phyloP scores from a whole-genome alignment of 2,797 vertebrate genomes.

The Cossypha niveicapilla region DNA sequence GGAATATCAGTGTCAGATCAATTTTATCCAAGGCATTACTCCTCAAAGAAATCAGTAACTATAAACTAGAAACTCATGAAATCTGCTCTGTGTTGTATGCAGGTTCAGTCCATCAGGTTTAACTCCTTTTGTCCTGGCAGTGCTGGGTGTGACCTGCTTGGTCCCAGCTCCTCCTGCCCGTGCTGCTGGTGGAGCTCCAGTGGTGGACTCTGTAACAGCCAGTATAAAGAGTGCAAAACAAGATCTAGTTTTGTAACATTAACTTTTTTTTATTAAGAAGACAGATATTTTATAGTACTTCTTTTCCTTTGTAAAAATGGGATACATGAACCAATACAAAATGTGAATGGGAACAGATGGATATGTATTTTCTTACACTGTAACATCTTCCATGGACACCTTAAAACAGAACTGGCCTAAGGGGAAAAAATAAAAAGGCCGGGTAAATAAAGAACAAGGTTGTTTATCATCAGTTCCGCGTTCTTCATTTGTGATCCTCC shows the following conservation, averaged over 20 bases:
- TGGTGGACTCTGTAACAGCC: accelerated
- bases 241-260: slow-evolving; percentile 87
- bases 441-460: slow-evolving; percentile 83
- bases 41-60: background rate
- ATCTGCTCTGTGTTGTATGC: background rate
- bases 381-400: slow-evolving; percentile 90
- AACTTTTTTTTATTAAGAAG: slow-evolving; percentile 99
- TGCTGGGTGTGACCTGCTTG: background rate
- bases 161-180: background rate
- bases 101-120: background rate
- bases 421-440: slow-evolving; percentile 72
- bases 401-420: slow-evolving; percentile 88
- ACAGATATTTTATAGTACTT: slow-evolving; percentile 97
- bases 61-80: background rate
- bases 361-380: slow-evolving; percentile 89
- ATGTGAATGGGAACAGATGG: slow-evolving; percentile 91
- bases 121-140: background rate
- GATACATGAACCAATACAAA: slow-evolving; percentile 99
- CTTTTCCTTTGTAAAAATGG: slow-evolving; percentile 98
- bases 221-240: slow-evolving; percentile 36
- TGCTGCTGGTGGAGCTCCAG: accelerated
- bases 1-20: slow-evolving; percentile 45
- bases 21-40: slow-evolving; percentile 69
- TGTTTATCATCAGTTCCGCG: slow-evolving; percentile 78
- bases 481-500: slow-evolving; percentile 71